phyloP scores from a whole-genome alignment of 2,797 vertebrate species.

The Clarias fuscus region DNA sequence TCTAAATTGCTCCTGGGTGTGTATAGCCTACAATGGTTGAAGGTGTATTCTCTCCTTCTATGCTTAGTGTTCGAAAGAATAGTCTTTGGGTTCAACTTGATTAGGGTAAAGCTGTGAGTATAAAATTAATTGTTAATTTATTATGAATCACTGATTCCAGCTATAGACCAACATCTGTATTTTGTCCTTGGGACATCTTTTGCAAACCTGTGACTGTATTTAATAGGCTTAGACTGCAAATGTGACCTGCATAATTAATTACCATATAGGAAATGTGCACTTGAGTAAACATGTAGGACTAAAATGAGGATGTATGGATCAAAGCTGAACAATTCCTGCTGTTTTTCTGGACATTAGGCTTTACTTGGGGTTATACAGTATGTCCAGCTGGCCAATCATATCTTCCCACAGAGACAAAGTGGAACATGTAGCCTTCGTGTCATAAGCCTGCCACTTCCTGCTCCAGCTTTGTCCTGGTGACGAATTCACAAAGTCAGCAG shows the following conservation, averaged over 20 bases:
- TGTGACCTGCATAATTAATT: not conserved
- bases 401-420: slow-evolving; percentile 65
- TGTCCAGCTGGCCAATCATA: slow-evolving; percentile 65
- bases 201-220: not conserved
- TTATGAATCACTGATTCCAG: not conserved
- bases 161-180: not conserved
- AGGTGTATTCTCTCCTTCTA: not conserved
- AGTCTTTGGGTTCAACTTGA: not conserved
- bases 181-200: not conserved
- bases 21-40: too few species aligned
- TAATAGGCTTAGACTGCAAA: not conserved
- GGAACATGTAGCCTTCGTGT: slow-evolving; percentile 43
- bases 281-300: slow-evolving; percentile 3
- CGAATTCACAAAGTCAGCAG: slow-evolving; percentile 54
- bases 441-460: slow-evolving; percentile 71
- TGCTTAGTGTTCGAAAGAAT: not conserved
- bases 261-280: not conserved
- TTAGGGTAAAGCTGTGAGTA: not conserved
- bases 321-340: slow-evolving; percentile 3
- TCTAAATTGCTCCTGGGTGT: not conserved
- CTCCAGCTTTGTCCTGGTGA: slow-evolving; percentile 59
- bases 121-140: not conserved
- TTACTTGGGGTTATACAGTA: slow-evolving; percentile 30
- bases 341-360: slow-evolving; percentile 25
- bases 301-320: not conserved